A percentile compares a stretch with the other conserved stretches of the same genome.
Conservation (phyloP, 2,888 invertebrate species). For the Phasia obesa region DNA sequence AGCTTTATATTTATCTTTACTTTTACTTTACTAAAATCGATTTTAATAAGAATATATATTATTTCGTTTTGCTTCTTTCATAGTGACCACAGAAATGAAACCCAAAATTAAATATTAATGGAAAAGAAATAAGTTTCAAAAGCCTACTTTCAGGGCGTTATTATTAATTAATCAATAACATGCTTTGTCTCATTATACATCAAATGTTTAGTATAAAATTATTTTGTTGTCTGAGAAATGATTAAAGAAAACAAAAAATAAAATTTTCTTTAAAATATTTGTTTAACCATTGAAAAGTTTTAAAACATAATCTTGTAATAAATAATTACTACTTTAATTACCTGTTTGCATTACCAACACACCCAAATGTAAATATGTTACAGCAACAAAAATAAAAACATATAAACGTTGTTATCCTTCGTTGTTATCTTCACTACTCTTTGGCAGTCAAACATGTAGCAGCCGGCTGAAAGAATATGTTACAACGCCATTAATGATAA, state of each 20-base stretch:
- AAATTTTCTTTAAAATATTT: background rate
- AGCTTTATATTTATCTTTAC: too few species aligned
- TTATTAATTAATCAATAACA: constrained; percentile 23
- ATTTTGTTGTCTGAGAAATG: background rate
- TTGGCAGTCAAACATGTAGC: background rate
- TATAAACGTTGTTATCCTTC: constrained; percentile 1
- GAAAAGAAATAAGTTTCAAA: background rate
- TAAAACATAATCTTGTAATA: constrained; percentile 52
- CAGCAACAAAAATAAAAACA: background rate
- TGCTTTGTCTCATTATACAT: background rate
- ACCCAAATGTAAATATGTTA: constrained; percentile 2
- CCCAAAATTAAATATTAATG: constrained; percentile 12
- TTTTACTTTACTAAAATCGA: too few species aligned
- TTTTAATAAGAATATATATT: too few species aligned
- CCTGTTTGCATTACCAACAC: constrained; percentile 31
- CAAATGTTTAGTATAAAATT: constrained; percentile 13
- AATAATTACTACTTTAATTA: constrained; percentile 66
- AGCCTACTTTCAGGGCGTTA: constrained; percentile 21
- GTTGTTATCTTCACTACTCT: background rate
- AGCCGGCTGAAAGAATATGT: background rate
- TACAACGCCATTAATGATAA: constrained; percentile 30
- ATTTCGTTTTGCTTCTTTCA: background rate
- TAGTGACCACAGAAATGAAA: constrained; percentile 4
- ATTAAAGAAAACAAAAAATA: background rate
- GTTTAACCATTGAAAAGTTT: background rate